Evolutionary conservation across 2,888 invertebrate species (phyloP), one percentile per base, ranked within the genome.

Genomic region (Drosophila flavopinicola): DNA sequence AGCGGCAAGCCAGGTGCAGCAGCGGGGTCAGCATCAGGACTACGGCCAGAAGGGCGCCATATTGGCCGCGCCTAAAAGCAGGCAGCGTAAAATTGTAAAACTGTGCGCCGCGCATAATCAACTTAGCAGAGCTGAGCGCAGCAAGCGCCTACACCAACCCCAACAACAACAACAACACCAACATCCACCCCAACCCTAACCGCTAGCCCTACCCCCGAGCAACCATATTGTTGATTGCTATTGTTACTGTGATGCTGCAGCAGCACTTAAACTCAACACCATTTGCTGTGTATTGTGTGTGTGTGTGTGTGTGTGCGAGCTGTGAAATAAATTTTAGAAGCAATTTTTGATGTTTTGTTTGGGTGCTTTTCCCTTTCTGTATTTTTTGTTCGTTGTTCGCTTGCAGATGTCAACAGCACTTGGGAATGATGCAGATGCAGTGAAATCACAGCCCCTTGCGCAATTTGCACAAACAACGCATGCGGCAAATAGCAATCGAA

Each of bases 371-470:
- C 38, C 64, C 29, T 57, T 48, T 45, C 45, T 41, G 48, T 65
- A 41, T 47, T 37, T 32, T 27, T 27, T 41, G 35, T 75, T 64
- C 66, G 66, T 71, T 75, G n/a, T n/a, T n/a, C n/a, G n/a, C n/a
- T 76, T 77, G 70, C 87, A 86, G 87, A 85, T 84, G 85, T 85
- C 87, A 80, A 85, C 75, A 69, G 82, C 69, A 65, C 67, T 69
- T 83, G 69, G 73, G 48, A 67, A 47, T 73, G 71, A 72, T 72
- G 71, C 75, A 75, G 70, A 57, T 75, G 72, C 77, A 79, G 65
- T 83, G 75, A 82, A 86, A 86, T 85, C 82, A 84, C 86, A 82
- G 82, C 63, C 68, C 54, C 63, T 60, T 44, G 61, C 68, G 41
- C 66, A 73, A 86, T 86, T 86, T 71, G 76, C 80, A 71, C 85